phyloP scores from a whole-genome alignment of 2,888 invertebrate species.

The Mythimna lalbum region DNA sequence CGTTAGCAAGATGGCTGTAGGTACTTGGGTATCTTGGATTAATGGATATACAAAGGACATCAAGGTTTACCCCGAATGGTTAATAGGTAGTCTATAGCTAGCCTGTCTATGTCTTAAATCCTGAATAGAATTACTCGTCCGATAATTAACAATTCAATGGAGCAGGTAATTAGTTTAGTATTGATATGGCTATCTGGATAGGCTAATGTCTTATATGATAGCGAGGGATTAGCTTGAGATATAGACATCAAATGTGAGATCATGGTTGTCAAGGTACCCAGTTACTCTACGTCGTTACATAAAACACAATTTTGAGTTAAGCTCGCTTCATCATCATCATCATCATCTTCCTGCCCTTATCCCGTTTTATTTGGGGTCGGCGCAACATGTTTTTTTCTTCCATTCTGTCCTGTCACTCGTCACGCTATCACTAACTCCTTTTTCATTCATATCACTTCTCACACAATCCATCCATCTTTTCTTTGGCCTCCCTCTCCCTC shows the following conservation, averaged over 20 bases:
- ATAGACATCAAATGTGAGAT: background rate
- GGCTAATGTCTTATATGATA: slow-evolving; percentile 21
- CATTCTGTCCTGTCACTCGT: no score
- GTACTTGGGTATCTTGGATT: slow-evolving; percentile 16
- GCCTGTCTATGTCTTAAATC: slow-evolving; percentile 11
- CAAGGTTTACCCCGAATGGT: slow-evolving; percentile 1
- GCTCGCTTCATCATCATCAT: no score
- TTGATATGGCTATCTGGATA: slow-evolving; percentile 20
- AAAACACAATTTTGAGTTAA: no score
- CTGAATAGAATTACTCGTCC: slow-evolving; percentile 19
- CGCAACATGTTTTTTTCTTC: no score
- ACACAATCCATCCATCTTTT: no score
- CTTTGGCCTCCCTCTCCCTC: no score
- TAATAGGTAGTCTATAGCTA: slow-evolving; percentile 1
- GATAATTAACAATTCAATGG: slow-evolving; percentile 42
- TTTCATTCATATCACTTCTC: no score
- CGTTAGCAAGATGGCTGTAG: slow-evolving; percentile 39
- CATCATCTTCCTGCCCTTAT: no score
- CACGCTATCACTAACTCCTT: no score
- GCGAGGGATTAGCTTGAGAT: background rate
- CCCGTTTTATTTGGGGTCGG: no score
- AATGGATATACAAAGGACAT: slow-evolving; percentile 29
- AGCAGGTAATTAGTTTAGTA: slow-evolving; percentile 46
- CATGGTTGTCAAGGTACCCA: background rate
- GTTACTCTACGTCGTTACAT: no score